Conservation (phyloP, 2,888 invertebrate genomes). For the Serripes groenlandicus region DNA sequence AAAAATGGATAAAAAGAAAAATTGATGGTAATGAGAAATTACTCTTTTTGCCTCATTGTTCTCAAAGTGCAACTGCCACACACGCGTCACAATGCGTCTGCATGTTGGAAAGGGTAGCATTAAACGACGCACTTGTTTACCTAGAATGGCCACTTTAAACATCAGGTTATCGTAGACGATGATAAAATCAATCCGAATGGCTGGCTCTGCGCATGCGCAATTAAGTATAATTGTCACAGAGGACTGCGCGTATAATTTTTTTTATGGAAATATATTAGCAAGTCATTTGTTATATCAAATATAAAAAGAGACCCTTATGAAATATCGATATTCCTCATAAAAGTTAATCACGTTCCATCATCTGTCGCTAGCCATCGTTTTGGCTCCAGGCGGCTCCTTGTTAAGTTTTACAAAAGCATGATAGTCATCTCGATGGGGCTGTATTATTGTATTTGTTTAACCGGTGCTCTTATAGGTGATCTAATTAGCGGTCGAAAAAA, state of each 20-base stretch:
- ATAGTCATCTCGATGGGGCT: too few relatives aligned
- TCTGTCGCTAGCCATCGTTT: not conserved
- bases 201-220: not conserved
- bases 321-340: not conserved
- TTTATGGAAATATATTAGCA: not conserved
- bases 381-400: not conserved
- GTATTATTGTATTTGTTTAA: too few relatives aligned
- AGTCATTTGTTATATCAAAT: not conserved
- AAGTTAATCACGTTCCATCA: not conserved
- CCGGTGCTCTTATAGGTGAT: too few relatives aligned
- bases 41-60: too few relatives aligned
- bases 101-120: too few relatives aligned
- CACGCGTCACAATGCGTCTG: too few relatives aligned
- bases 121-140: too few relatives aligned
- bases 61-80: too few relatives aligned
- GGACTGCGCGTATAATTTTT: not conserved
- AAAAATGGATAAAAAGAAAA: too few relatives aligned
- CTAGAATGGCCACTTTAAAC: too few relatives aligned
- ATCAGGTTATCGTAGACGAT: not conserved
- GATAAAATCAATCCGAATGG: not conserved
- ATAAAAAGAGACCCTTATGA: not conserved
- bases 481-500: too few relatives aligned
- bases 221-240: not conserved
- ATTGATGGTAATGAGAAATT: too few relatives aligned
- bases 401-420: not conserved